These are phyloP conservation scores for Heptranchias perlo DNA, from an alignment of 2,113 vertebrate species.

Conservation along the genomic window DNA sequence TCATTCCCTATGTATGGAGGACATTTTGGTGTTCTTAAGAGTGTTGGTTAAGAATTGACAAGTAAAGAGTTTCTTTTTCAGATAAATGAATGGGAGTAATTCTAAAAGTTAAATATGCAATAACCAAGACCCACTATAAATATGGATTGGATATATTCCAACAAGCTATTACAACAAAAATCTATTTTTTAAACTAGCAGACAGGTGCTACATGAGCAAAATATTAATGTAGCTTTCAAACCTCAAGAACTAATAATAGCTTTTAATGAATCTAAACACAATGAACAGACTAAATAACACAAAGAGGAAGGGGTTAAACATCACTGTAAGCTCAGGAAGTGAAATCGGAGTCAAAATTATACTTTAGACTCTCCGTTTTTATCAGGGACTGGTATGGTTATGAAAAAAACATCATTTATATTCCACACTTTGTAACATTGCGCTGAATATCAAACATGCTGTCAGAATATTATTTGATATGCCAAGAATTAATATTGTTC, in stretches of 20 bases:
- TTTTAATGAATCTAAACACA: background rate
- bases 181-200: background rate
- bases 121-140: background rate
- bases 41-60: background rate
- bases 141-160: background rate
- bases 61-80: background rate
- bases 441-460: background rate
- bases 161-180: background rate
- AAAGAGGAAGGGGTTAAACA: background rate
- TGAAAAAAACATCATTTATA: background rate
- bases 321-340: background rate
- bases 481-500: background rate
- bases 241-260: background rate
- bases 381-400: background rate
- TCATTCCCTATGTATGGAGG: background rate
- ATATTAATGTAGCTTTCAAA: background rate
- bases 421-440: background rate
- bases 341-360: background rate
- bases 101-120: background rate
- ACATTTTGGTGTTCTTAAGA: background rate
- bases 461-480: background rate
- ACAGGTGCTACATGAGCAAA: background rate
- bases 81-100: background rate
- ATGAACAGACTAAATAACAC: background rate
- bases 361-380: background rate